Evolutionary conservation across 2,888 invertebrate species (phyloP).

Genomic region (Cataglyphis cursor): DNA sequence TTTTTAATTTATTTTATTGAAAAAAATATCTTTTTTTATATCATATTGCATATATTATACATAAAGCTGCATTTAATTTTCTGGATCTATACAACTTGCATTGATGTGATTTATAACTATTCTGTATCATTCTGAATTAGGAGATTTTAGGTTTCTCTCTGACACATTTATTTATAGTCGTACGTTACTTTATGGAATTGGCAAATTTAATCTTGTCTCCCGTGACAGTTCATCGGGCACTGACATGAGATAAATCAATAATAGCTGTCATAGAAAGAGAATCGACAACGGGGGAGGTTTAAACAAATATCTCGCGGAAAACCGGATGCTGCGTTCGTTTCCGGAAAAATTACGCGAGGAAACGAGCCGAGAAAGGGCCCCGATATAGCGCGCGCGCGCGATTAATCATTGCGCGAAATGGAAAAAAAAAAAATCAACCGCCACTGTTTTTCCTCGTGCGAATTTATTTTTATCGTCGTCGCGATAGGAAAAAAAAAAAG

Average conservation of each 20-base stretch:
- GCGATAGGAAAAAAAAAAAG: conserved; percentile 1
- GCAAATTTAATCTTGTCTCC: conserved; percentile 17
- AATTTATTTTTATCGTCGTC: conserved; percentile 33
- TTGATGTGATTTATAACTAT: conserved; percentile 1
- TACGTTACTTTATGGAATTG: conserved; percentile 12
- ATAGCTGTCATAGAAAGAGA: conserved; percentile 7
- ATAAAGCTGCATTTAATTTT: conserved; percentile 26
- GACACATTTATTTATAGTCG: conserved; percentile 4
- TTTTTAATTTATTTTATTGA: neutral
- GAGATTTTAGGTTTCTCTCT: neutral
- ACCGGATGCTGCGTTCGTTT: conserved; percentile 43
- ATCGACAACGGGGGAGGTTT: conserved; percentile 19
- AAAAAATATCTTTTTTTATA: neutral
- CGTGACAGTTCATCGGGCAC: conserved; percentile 1
- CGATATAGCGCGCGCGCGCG: conserved; percentile 40
- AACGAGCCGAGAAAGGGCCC: conserved; percentile 45
- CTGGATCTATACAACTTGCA: neutral
- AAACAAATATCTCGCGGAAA: conserved; percentile 43
- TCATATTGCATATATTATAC: neutral
- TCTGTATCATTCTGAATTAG: neutral
- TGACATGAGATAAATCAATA: conserved; percentile 30
- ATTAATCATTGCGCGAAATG: conserved; percentile 37
- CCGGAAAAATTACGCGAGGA: conserved; percentile 51
- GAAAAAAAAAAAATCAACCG: neutral
- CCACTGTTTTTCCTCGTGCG: neutral